phyloP scores from a whole-genome alignment of 1,140 invertebrate species.

The Drosophila athabasca region DNA sequence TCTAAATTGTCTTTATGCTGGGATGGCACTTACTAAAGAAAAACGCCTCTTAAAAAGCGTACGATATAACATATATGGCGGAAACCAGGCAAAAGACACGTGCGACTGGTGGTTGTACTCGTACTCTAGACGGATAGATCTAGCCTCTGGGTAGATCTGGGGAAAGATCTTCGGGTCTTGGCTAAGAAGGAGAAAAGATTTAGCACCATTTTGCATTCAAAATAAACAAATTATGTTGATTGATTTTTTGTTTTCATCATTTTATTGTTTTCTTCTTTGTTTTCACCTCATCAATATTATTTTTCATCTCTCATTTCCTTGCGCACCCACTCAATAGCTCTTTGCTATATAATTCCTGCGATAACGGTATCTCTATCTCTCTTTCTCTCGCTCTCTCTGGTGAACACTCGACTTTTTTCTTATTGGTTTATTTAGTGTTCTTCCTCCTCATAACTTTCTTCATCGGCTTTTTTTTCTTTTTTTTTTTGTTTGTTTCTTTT shows the following conservation, averaged over 20 bases:
- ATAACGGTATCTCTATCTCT: slow-evolving; percentile 46
- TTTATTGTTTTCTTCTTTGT: slow-evolving; percentile 17
- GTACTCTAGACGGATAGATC: too few relatives aligned
- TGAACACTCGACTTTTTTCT: slow-evolving; percentile 6
- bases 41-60: too few relatives aligned
- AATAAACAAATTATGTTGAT: not conserved
- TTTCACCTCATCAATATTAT: slow-evolving; percentile 34
- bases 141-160: too few relatives aligned
- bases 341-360: slow-evolving; percentile 49
- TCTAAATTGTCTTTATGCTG: too few relatives aligned
- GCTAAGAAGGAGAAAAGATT: slow-evolving; percentile 5
- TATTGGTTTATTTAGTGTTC: not conserved
- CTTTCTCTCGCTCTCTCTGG: slow-evolving; percentile 26
- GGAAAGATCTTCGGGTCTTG: not conserved
- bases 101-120: too few relatives aligned
- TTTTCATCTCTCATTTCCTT: slow-evolving; percentile 64
- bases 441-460: not conserved
- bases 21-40: too few relatives aligned
- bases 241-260: slow-evolving; percentile 16
- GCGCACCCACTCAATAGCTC: slow-evolving; percentile 52
- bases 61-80: too few relatives aligned
- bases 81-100: too few relatives aligned
- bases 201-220: not conserved
- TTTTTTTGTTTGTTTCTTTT: not conserved
- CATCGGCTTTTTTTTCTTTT: not conserved